phyloP scores from a whole-genome alignment of 1,140 invertebrate species.

The Drosophila arizonae region DNA sequence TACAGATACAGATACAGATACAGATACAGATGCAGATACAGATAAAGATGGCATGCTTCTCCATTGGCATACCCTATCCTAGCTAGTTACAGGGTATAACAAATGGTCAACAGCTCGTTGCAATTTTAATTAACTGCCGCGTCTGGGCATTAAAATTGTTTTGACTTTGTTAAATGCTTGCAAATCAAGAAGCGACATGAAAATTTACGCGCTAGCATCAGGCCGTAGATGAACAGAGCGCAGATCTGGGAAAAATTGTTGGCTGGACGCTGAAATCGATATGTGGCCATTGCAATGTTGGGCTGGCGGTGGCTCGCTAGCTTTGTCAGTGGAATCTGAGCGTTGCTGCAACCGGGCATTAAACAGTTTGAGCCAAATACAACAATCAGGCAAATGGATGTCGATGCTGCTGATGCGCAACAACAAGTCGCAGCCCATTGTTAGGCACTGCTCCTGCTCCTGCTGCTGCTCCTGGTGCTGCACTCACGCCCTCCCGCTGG shows the following conservation, averaged over 20 bases:
- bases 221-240: slow-evolving; percentile 27
- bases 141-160: slow-evolving; percentile 80
- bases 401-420: slow-evolving; percentile 39
- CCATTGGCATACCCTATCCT: neutral
- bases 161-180: slow-evolving; percentile 81
- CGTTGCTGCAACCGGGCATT: slow-evolving; percentile 30
- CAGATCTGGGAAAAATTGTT: slow-evolving; percentile 18
- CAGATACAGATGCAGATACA: too few species aligned
- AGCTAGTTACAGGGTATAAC: slow-evolving; percentile 32
- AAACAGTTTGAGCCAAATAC: slow-evolving; percentile 57
- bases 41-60: neutral
- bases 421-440: slow-evolving; percentile 46
- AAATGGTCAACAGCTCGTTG: slow-evolving; percentile 66
- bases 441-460: slow-evolving; percentile 24
- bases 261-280: slow-evolving; percentile 68
- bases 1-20: too few species aligned
- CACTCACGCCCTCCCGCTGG: neutral
- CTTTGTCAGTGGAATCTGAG: slow-evolving; percentile 10
- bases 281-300: slow-evolving; percentile 44
- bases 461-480: neutral
- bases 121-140: slow-evolving; percentile 80
- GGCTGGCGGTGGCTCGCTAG: slow-evolving; percentile 1
- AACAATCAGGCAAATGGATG: slow-evolving; percentile 71
- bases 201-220: slow-evolving; percentile 67
- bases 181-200: slow-evolving; percentile 78